A percentile compares a stretch with the other conserved stretches of the same genome.
Evolutionary conservation across 2,797 vertebrate genomes (phyloP).

Genomic region (Enteromius fasciolatus): DNA sequence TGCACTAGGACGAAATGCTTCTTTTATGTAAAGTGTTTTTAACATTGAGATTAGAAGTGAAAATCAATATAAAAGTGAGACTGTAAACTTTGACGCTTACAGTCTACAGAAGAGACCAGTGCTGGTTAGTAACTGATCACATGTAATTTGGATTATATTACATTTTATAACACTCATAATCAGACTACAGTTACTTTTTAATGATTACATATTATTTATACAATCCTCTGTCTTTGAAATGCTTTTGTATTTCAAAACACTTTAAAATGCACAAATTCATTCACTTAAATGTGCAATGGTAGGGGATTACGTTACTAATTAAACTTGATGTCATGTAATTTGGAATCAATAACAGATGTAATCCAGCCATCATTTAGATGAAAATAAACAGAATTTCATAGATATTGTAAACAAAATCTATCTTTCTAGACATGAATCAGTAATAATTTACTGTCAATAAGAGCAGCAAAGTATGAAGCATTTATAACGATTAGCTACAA

Average conservation of each 20-base stretch:
- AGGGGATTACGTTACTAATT: neutral
- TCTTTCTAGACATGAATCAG: neutral
- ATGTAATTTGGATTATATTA: no score
- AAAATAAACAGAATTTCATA: neutral
- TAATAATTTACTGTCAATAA: neutral
- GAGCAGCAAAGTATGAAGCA: no score
- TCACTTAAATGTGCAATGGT: neutral
- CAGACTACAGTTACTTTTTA: neutral
- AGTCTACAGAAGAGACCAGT: no score
- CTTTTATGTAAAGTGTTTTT: neutral
- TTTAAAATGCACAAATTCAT: neutral
- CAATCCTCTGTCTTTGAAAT: neutral
- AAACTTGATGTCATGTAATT: neutral
- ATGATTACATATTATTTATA: neutral
- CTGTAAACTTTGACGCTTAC: no score
- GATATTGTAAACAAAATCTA: neutral
- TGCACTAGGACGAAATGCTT: neutral
- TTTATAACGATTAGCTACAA: conserved; percentile 2
- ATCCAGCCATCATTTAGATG: neutral
- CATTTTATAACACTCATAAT: neutral
- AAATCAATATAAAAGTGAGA: neutral
- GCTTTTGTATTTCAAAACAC: neutral
- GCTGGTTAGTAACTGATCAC: no score
- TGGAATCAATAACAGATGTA: neutral
- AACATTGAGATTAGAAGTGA: neutral